These are phyloP conservation scores for Sus cebifrons DNA, from an alignment of 2,797 vertebrate species.

Conservation along the genomic window DNA sequence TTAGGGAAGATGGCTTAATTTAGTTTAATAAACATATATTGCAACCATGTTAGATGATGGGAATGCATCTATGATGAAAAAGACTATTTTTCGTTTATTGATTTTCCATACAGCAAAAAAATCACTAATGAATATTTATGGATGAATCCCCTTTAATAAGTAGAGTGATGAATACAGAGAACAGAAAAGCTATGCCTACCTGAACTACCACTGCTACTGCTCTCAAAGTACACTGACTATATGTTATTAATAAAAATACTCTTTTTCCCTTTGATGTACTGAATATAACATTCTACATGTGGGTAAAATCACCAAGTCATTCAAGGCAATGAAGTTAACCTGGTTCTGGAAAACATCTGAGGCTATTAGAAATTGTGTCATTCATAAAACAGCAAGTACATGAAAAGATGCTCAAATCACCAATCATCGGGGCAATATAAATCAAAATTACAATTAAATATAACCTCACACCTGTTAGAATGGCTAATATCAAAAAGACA, in stretches of 20 bases:
- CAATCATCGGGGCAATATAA: not conserved
- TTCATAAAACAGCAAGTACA: not conserved
- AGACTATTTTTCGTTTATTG: not conserved
- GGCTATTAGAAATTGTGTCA: not conserved
- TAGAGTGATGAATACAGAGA: not conserved
- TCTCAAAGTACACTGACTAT: not conserved
- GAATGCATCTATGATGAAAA: not conserved
- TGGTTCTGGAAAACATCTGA: not conserved
- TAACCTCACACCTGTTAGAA: not conserved
- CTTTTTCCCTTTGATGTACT: not conserved
- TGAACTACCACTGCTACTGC: not conserved
- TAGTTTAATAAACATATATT: not conserved
- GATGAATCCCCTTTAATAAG: slow-evolving; percentile 6
- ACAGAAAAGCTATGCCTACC: not conserved
- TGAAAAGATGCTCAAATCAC: slow-evolving; percentile 21
- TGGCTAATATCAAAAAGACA: not conserved
- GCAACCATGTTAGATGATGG: not conserved
- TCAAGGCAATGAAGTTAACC: not conserved
- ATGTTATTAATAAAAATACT: not conserved
- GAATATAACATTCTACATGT: not conserved
- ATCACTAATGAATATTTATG: not conserved
- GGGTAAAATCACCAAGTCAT: slow-evolving; percentile 2
- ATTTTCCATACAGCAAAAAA: not conserved
- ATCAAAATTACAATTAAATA: not conserved
- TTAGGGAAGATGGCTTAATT: not conserved